phyloP scores from a whole-genome alignment of 2,888 invertebrate genomes.

The Drosophila histrio region DNA sequence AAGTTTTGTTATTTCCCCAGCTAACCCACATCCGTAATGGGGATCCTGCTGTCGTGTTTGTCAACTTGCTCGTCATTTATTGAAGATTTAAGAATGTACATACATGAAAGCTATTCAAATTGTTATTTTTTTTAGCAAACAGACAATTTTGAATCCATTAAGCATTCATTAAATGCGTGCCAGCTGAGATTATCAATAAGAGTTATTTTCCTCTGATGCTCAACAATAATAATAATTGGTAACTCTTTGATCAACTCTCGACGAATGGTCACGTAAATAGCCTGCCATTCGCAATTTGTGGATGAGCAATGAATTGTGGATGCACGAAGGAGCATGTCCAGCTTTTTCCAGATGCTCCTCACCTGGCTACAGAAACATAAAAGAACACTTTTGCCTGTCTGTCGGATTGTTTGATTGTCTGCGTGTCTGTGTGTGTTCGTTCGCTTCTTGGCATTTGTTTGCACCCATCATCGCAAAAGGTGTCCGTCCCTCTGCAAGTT shows the following conservation, averaged over 20 bases:
- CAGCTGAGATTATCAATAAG: background rate
- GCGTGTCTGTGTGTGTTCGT: background rate
- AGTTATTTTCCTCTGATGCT: background rate
- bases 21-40: conserved; percentile 44
- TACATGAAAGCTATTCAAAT: too few species aligned
- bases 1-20: conserved; percentile 42
- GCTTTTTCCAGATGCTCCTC: conserved; percentile 30
- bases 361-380: conserved; percentile 38
- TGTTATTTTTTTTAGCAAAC: too few species aligned
- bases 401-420: background rate
- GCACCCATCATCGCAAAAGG: conserved; percentile 33
- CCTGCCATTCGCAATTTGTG: conserved; percentile 52
- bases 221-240: background rate
- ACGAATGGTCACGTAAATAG: conserved; percentile 28
- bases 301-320: conserved; percentile 47
- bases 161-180: background rate
- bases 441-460: conserved; percentile 49
- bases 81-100: conserved; percentile 48
- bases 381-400: conserved; percentile 17
- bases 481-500: conserved; percentile 11
- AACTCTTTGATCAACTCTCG: background rate
- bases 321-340: conserved; percentile 11
- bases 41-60: conserved; percentile 19
- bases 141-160: background rate
- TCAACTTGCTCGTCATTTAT: conserved; percentile 41